Conservation (phyloP, 2,888 invertebrate genomes). For the Petrolisthes cinctipes region DNA sequence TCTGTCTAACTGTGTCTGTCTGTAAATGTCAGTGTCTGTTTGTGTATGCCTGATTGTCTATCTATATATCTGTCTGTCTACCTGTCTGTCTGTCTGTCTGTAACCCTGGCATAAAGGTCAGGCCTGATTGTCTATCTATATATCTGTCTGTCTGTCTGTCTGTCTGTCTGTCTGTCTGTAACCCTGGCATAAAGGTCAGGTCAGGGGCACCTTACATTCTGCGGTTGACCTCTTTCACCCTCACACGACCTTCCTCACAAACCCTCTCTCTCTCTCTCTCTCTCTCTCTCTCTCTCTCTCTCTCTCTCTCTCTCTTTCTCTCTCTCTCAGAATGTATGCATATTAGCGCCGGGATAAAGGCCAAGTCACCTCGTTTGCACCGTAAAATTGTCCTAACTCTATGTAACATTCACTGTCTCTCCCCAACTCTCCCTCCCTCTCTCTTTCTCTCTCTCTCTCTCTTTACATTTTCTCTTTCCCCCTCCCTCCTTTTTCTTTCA, state of each 20-base stretch:
- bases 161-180: too few species aligned
- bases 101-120: too few species aligned
- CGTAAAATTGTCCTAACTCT: neutral
- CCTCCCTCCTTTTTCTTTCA: neutral
- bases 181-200: too few species aligned
- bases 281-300: neutral
- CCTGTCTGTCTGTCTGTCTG: too few species aligned
- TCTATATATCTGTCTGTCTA: too few species aligned
- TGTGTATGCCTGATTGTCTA: too few species aligned
- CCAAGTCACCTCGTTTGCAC: too few species aligned
- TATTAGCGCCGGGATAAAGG: too few species aligned
- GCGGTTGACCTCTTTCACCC: neutral
- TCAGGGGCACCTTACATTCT: too few species aligned
- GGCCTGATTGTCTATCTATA: too few species aligned
- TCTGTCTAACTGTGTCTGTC: neutral
- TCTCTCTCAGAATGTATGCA: neutral
- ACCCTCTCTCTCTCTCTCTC: neutral
- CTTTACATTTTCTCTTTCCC: neutral
- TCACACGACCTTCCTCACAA: neutral
- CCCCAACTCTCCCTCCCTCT: constrained; percentile 1
- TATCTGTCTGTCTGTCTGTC: too few species aligned
- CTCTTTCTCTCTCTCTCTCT: constrained; percentile 1
- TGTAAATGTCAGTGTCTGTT: neutral
- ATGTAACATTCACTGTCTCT: constrained; percentile 3
- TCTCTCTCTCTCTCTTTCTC: constrained; percentile 20